Base-by-base conservation (phyloP, 2,797 vertebrate genomes). In the Tapirus indicus region DNA sequence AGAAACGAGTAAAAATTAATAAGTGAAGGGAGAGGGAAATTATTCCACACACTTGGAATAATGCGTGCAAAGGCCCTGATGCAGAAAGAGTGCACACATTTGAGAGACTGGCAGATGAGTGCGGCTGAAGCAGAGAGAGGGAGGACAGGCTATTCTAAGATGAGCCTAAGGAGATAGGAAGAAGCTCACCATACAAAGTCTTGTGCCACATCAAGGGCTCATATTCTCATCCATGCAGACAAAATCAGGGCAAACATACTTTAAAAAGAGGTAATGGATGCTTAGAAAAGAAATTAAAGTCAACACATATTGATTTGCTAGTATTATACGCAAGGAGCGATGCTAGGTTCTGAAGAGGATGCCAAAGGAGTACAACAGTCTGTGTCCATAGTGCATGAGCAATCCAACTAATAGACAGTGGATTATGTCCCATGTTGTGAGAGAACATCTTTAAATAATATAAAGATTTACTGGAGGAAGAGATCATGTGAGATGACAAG, bases 281-380 rank as follows among this genome's bases (percentile, higher is more conserved):
- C 14, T 32, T 94, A 88, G n/a, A 12, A 87, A 79, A 84, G 35
- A 93, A 74, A 93, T 44, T 54, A 60, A 94, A 80, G 35, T 60
- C 21, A 29, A 5, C 12, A 72, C 17, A 64, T 17, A 64, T 72
- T 58, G 23, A 58, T 79, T 77, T 96, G 35, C 25, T 75, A 44
- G 23, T 44, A 52, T 60, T 66, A 54, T 4, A 13, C 69, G 11
- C 54, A 77, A 41, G 23, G n/a, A 91, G 16, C 23, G 84, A 68
- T 18, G 5, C 6, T 38, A 68, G 2, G 9, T 32, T 68, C 52
- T 88, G 25, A 87, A 75, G 47, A 49, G 27, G 23, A 54, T 25
- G 21, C 16, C 27, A 88, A 75, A 75, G 21, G 56, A 74, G 7
- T 80, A 47, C 6, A 17, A 14, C 5, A 21, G 17, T 62, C 17